A percentile compares a stretch with the other conserved stretches of the same genome.
Evolutionary conservation across 2,797 vertebrate species (phyloP).

Genomic region (Sebastolobus alascanus): DNA sequence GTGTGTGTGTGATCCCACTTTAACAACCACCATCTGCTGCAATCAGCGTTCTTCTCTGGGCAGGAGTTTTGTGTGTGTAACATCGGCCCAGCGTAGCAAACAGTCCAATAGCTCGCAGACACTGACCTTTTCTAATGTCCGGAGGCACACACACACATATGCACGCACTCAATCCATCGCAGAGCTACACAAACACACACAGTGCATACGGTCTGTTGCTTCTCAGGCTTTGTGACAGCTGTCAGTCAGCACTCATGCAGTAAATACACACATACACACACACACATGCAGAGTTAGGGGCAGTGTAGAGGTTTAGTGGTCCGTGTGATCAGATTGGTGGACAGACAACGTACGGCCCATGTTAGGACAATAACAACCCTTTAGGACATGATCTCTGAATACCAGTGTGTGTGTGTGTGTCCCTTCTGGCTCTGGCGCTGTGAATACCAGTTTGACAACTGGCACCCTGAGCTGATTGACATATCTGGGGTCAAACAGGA

Average conservation of each 20-base stretch:
- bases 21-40: constrained; percentile 65
- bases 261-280: constrained; percentile 38
- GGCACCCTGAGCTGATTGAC: constrained; percentile 78
- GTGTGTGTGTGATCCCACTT: constrained; percentile 40
- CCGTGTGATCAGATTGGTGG: constrained; percentile 81
- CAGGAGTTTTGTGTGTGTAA: constrained; percentile 7
- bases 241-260: constrained; percentile 65
- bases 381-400: constrained; percentile 65
- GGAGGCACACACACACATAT: constrained; percentile 22
- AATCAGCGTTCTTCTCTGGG: constrained; percentile 42
- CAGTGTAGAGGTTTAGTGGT: constrained; percentile 79
- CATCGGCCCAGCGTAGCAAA: constrained; percentile 48
- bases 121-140: constrained; percentile 79
- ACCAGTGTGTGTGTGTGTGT: constrained; percentile 30
- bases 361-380: constrained; percentile 71
- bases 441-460: constrained; percentile 69
- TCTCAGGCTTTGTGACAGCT: constrained; percentile 73
- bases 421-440: constrained; percentile 40
- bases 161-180: background rate
- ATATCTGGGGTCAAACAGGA: constrained; percentile 71
- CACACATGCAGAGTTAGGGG: constrained; percentile 56
- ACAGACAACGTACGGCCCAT: constrained; percentile 62
- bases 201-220: constrained; percentile 50
- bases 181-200: constrained; percentile 9
- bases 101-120: constrained; percentile 61